These are phyloP conservation scores for Hermetia illucens DNA, from an alignment of 1,140 invertebrate species.

Conservation along the genomic window DNA sequence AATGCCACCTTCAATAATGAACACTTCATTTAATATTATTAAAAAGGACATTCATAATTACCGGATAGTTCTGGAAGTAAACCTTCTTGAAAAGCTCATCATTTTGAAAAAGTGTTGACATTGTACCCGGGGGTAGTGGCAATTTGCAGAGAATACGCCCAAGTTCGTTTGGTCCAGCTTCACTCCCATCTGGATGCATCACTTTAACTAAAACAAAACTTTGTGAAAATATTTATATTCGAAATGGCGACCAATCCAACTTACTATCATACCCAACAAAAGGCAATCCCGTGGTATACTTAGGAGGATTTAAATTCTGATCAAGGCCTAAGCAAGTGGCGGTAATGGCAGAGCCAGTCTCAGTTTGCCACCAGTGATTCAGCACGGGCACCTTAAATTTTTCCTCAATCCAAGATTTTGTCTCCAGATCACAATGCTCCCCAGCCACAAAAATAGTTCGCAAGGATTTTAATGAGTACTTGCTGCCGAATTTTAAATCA, in stretches of 20 bases:
- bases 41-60: constrained; percentile 36
- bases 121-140: constrained; percentile 75
- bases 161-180: constrained; percentile 51
- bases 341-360: constrained; percentile 82
- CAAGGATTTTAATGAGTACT: constrained; percentile 58
- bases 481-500: constrained; percentile 43
- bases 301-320: constrained; percentile 40
- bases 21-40: background rate
- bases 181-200: constrained; percentile 51
- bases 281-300: constrained; percentile 55
- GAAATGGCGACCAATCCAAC: constrained; percentile 9
- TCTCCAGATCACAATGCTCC: constrained; percentile 86
- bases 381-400: constrained; percentile 70
- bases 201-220: constrained; percentile 44
- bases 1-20: too few species aligned
- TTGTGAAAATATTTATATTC: background rate
- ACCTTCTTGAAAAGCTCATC: constrained; percentile 67
- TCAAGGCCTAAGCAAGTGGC: constrained; percentile 66
- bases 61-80: constrained; percentile 69
- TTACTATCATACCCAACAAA: constrained; percentile 75
- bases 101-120: constrained; percentile 67
- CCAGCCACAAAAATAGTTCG: constrained; percentile 77
- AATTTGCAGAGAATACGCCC: constrained; percentile 73
- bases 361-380: constrained; percentile 94
- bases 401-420: constrained; percentile 71